These are phyloP conservation scores for Rhynchonycteris naso DNA, from an alignment of 2,797 vertebrate genomes.

Conservation along the genomic window DNA sequence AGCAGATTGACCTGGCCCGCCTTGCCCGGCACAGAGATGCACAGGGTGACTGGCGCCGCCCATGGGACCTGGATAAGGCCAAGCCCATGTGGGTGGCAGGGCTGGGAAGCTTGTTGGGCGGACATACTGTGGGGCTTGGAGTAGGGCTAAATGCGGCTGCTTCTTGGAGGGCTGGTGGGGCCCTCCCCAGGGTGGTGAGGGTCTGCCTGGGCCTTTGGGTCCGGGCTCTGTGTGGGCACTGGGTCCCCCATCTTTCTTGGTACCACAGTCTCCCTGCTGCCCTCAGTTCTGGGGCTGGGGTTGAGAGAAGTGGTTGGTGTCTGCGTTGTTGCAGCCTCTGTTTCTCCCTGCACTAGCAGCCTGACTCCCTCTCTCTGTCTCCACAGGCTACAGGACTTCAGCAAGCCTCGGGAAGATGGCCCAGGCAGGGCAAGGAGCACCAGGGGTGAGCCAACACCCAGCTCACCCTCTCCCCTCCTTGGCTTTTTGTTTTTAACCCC, in stretches of 20 bases:
- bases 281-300: background rate
- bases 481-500: background rate
- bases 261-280: background rate
- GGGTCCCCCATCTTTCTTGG: background rate
- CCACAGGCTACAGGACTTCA: slow-evolving; percentile 61
- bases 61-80: slow-evolving; percentile 97
- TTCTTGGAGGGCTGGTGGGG: background rate
- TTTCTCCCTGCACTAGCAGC: background rate
- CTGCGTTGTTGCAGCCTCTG: background rate
- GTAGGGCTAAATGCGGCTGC: background rate
- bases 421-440: background rate
- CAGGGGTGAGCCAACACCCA: slow-evolving; percentile 67
- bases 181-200: background rate
- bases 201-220: background rate
- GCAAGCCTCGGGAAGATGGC: slow-evolving; percentile 20
- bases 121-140: background rate
- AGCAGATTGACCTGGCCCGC: slow-evolving; percentile 95
- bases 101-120: background rate
- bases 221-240: background rate
- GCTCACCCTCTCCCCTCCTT: background rate
- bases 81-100: slow-evolving; percentile 92
- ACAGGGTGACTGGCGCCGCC: slow-evolving; percentile 97
- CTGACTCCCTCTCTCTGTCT: background rate
- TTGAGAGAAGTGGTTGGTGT: background rate
- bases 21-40: slow-evolving; percentile 95